A percentile compares a stretch with the other conserved stretches of the same genome.
Evolutionary conservation across 2,113 vertebrate genomes (phyloP).

Genomic region (Pao palembangensis): DNA sequence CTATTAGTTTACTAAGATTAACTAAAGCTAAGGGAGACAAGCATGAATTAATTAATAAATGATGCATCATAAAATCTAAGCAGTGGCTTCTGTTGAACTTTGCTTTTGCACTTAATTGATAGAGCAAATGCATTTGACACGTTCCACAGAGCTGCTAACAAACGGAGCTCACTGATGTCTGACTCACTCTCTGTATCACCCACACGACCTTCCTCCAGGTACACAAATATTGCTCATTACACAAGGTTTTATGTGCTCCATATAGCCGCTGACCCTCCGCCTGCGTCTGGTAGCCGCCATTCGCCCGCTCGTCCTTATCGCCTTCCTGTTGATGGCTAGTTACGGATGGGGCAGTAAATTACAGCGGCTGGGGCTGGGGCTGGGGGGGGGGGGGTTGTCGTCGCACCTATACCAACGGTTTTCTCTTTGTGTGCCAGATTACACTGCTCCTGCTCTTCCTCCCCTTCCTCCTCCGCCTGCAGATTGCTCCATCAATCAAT

Average conservation of each 20-base stretch:
- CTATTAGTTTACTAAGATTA: too few species aligned
- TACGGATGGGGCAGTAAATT: slow-evolving; percentile 68
- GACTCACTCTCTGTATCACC: slow-evolving; percentile 53
- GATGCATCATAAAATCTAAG: too few species aligned
- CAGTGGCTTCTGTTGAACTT: too few species aligned
- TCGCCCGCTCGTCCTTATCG: slow-evolving; percentile 44
- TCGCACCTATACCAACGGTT: slow-evolving; percentile 36
- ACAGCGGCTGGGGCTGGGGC: slow-evolving; percentile 57
- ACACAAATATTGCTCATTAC: slow-evolving; percentile 76
- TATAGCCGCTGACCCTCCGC: slow-evolving; percentile 67
- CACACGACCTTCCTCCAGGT: slow-evolving; percentile 59
- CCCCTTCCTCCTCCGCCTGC: slow-evolving; percentile 46
- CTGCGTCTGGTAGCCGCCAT: slow-evolving; percentile 48
- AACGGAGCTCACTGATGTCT: slow-evolving; percentile 25
- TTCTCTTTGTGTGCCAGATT: slow-evolving; percentile 55
- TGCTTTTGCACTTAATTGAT: too few species aligned
- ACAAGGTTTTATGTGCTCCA: slow-evolving; percentile 69
- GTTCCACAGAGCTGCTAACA: slow-evolving; percentile 10
- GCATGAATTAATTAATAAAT: too few species aligned
- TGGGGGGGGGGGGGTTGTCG: slow-evolving; percentile 51
- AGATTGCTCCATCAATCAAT: slow-evolving; percentile 64
- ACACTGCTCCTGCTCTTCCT: slow-evolving; percentile 49
- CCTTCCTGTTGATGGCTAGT: slow-evolving; percentile 60
- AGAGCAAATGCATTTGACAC: not conserved
- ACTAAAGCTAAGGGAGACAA: too few species aligned